These are phyloP conservation scores for Thecocarcelia acutangulata DNA, from an alignment of 2,888 invertebrate genomes.

Conservation along the genomic window DNA sequence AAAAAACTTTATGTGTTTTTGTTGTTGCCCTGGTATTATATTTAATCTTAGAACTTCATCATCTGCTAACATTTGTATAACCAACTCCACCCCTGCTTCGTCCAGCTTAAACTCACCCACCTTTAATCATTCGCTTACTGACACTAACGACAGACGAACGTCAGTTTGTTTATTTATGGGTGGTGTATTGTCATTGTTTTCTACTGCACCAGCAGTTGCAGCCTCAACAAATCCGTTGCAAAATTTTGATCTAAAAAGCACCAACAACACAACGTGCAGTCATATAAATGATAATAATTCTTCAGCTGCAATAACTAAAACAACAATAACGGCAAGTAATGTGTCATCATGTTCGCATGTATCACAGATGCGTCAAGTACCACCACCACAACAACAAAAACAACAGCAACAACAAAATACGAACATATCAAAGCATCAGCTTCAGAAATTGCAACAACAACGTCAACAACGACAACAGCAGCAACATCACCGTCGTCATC, in stretches of 20 bases:
- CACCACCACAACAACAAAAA: not conserved
- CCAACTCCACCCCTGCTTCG: conserved; percentile 8
- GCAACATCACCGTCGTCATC: conserved; percentile 56
- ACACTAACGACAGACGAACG: conserved; percentile 24
- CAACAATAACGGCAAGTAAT: conserved; percentile 48
- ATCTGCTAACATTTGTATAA: conserved; percentile 47
- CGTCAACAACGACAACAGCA: conserved; percentile 17
- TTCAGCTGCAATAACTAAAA: conserved; percentile 26
- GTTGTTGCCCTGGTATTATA: conserved; percentile 47
- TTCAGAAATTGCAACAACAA: conserved; percentile 26
- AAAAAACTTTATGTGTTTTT: conserved; percentile 53
- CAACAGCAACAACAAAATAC: conserved; percentile 20
- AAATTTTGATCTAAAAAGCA: conserved; percentile 20
- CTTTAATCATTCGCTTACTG: not conserved
- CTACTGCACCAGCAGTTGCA: conserved; percentile 53
- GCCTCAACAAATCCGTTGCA: conserved; percentile 33
- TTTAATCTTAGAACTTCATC: conserved; percentile 48
- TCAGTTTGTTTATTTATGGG: conserved; percentile 45
- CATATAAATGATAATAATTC: conserved; percentile 25
- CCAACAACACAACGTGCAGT: conserved; percentile 9
- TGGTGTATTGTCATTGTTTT: conserved; percentile 60
- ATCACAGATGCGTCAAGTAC: conserved; percentile 45
- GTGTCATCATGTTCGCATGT: conserved; percentile 55
- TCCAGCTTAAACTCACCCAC: conserved; percentile 28
- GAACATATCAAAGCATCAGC: conserved; percentile 42